Evolutionary conservation across 1,140 invertebrate species (phyloP).

Genomic region (Metaphire vulgaris): DNA sequence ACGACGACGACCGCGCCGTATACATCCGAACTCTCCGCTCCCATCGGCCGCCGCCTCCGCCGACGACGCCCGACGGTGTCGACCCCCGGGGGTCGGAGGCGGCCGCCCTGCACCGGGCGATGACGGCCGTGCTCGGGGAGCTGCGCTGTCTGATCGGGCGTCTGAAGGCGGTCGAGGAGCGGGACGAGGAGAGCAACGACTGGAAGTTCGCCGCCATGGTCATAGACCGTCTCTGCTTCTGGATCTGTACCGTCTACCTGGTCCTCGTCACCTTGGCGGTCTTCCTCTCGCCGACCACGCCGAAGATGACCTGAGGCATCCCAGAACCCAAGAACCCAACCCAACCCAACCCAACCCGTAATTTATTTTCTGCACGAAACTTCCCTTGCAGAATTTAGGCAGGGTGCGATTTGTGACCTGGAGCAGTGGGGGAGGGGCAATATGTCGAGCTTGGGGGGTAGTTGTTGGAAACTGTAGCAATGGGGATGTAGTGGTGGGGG

Average conservation of each 20-base stretch:
- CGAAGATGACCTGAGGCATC: neutral
- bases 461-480: too few species aligned
- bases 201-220: slow-evolving; percentile 99
- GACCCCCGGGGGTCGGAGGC: slow-evolving; percentile 30
- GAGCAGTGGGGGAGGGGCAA: too few species aligned
- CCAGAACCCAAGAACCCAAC: too few species aligned
- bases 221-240: slow-evolving; percentile 95
- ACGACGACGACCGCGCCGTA: slow-evolving; percentile 8
- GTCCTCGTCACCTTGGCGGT: slow-evolving; percentile 94
- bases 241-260: slow-evolving; percentile 96
- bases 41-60: neutral
- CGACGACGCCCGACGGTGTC: neutral
- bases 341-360: too few species aligned
- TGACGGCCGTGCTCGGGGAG: slow-evolving; percentile 89
- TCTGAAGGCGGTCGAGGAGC: slow-evolving; percentile 50
- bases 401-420: too few species aligned
- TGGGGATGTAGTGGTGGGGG: too few species aligned
- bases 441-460: too few species aligned
- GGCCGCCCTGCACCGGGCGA: slow-evolving; percentile 54
- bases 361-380: too few species aligned
- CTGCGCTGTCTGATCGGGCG: slow-evolving; percentile 74
- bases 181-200: slow-evolving; percentile 59
- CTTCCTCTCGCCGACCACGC: slow-evolving; percentile 57
- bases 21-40: neutral
- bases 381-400: too few species aligned